Evolutionary conservation across 2,113 vertebrate genomes (phyloP).

Genomic region (Pelusios castaneus): DNA sequence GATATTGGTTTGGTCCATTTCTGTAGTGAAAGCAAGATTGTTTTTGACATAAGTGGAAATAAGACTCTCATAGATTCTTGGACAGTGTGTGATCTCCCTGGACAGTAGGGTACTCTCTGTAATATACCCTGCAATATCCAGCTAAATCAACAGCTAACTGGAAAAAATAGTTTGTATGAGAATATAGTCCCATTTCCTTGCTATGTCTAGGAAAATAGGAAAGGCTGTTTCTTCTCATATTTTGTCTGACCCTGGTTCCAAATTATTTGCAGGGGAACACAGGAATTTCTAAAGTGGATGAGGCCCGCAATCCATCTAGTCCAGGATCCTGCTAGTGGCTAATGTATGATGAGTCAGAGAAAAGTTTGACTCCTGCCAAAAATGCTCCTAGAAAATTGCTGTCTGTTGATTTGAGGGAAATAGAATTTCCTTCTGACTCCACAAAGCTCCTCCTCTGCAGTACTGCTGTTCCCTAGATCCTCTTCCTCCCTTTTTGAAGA

Average conservation of each 20-base stretch:
- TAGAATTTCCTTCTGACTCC: constrained; percentile 41
- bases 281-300: not conserved
- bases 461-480: too few species aligned
- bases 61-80: not conserved
- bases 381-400: not conserved
- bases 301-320: not conserved
- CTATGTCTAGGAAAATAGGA: not conserved
- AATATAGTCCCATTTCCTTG: not conserved
- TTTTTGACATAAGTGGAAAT: constrained; percentile 12
- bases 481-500: too few species aligned
- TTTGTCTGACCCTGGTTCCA: not conserved
- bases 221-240: not conserved
- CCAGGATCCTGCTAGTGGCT: not conserved
- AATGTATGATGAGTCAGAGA: not conserved
- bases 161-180: not conserved
- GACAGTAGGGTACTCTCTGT: not conserved
- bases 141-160: not conserved
- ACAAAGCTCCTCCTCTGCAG: not conserved
- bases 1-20: not conserved
- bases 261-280: not conserved
- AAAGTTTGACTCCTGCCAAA: not conserved
- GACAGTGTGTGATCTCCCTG: not conserved
- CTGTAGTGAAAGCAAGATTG: constrained; percentile 39
- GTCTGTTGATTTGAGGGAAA: not conserved
- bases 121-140: not conserved